Conservation (phyloP, 2,113 vertebrate genomes). For the Vanacampus margaritifer region DNA sequence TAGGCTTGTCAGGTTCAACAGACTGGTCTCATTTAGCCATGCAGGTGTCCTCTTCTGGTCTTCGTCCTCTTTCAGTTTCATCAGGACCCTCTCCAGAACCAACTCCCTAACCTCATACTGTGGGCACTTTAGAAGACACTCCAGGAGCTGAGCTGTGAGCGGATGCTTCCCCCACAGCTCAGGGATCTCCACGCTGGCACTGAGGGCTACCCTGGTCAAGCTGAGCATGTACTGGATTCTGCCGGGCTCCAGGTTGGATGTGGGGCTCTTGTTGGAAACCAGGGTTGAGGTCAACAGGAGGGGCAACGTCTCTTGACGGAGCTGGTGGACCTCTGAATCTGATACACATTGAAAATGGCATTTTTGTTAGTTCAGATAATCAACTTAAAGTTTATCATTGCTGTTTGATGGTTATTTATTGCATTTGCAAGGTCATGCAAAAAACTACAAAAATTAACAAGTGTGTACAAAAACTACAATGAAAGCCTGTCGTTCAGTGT, state of each 20-base stretch:
- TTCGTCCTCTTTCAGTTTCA: conserved; percentile 51
- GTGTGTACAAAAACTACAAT: too few species aligned
- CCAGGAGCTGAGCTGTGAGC: conserved; percentile 28
- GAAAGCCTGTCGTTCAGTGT: too few species aligned
- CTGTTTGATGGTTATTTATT: background rate
- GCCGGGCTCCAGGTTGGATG: conserved; percentile 71
- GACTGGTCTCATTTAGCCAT: conserved; percentile 62
- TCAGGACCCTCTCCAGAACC: conserved; percentile 73
- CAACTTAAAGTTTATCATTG: background rate
- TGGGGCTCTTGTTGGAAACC: conserved; percentile 37
- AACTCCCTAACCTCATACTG: conserved; percentile 84
- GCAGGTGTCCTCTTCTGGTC: conserved; percentile 8
- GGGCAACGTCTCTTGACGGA: conserved; percentile 69
- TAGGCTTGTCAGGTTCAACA: conserved; percentile 72
- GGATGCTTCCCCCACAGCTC: conserved; percentile 37
- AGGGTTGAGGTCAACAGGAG: conserved; percentile 80
- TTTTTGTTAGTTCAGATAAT: background rate
- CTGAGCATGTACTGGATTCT: conserved; percentile 84
- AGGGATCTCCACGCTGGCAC: conserved; percentile 45
- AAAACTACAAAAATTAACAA: background rate
- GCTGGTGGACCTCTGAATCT: conserved; percentile 71
- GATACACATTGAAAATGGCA: background rate
- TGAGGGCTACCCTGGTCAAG: conserved; percentile 74
- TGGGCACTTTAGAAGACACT: conserved; percentile 72
- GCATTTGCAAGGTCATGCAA: background rate